Evolutionary conservation across 2,797 vertebrate genomes (phyloP).

Genomic region (Enteromius argenteus): DNA sequence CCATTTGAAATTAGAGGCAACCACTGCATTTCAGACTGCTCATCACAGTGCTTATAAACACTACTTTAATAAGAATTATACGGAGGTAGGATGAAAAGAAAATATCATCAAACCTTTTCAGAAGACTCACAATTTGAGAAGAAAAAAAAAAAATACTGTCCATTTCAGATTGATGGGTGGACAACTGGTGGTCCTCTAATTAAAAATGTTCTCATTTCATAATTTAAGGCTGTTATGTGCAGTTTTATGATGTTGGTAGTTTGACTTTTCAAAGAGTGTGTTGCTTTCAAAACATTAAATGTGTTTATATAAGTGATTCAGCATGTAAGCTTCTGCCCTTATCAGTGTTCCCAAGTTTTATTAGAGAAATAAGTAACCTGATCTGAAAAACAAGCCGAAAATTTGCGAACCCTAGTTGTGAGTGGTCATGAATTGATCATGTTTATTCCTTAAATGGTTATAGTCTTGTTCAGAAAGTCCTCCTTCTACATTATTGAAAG

Average conservation of each 20-base stretch:
- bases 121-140: not conserved
- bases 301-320: not conserved
- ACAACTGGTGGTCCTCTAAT: not conserved
- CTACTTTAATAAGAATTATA: not conserved
- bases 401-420: not conserved
- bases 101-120: not conserved
- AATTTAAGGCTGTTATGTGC: not conserved
- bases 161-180: not conserved
- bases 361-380: not conserved
- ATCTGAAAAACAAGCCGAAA: not conserved
- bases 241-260: not conserved
- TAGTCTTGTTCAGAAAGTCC: not conserved
- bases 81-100: not conserved
- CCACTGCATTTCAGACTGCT: not conserved
- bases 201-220: not conserved
- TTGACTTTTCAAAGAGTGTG: not conserved
- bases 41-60: not conserved
- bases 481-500: not conserved
- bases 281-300: too few relatives aligned
- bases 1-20: not conserved
- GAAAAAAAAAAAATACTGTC: not conserved
- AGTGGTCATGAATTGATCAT: not conserved
- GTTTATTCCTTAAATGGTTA: not conserved
- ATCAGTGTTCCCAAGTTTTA: not conserved
- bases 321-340: not conserved